These are phyloP conservation scores for Cricetomys ansorgei DNA, from an alignment of 2,113 vertebrate species.

Conservation along the genomic window DNA sequence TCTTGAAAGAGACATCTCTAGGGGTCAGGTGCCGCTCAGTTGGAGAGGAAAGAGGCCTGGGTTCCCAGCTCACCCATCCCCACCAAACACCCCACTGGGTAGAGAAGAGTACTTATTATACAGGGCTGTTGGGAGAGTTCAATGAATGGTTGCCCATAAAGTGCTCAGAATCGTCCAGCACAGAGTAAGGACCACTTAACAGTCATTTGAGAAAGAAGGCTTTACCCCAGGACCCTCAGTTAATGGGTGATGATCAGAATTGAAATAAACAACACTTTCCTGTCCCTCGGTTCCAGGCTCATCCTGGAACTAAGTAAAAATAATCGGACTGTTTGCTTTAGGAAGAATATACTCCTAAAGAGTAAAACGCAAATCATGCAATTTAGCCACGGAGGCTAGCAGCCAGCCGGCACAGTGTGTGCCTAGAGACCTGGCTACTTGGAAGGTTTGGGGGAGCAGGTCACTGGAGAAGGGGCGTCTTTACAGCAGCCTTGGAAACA, in stretches of 20 bases:
- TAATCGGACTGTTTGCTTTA: not conserved
- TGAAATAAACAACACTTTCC: not conserved
- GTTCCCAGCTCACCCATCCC: not conserved
- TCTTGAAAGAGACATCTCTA: not conserved
- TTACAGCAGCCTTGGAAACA: not conserved
- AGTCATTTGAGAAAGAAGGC: not conserved
- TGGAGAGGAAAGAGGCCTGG: not conserved
- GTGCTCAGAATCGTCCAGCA: not conserved
- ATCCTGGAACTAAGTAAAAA: not conserved
- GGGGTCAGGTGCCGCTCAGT: no score
- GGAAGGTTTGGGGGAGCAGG: not conserved
- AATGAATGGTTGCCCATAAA: not conserved
- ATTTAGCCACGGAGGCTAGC: not conserved
- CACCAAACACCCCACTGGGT: not conserved
- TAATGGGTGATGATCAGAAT: not conserved
- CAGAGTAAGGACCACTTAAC: not conserved
- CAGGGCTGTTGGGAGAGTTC: not conserved
- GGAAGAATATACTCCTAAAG: not conserved
- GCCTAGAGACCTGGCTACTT: not conserved
- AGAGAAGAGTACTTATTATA: not conserved
- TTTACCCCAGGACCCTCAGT: not conserved
- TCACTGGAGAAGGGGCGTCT: not conserved
- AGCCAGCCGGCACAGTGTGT: not conserved
- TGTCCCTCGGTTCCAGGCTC: not conserved
- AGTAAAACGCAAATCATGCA: not conserved